Evolutionary conservation across 2,113 vertebrate species (phyloP).

Genomic region (Pavo muticus): DNA sequence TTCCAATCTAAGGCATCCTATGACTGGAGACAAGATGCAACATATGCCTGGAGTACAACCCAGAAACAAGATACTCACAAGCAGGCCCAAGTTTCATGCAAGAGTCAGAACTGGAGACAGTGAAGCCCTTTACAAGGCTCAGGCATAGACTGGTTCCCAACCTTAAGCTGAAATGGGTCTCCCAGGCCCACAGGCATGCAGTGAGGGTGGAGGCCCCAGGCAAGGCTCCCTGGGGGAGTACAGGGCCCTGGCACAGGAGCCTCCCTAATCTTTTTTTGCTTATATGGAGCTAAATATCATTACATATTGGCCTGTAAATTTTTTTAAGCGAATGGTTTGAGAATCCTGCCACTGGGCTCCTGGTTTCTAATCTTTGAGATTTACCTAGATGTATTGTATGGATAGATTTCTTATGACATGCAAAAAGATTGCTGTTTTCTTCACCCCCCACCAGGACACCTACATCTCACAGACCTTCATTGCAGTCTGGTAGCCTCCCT

Average conservation of each 20-base stretch:
- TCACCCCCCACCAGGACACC: neutral
- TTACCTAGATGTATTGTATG: neutral
- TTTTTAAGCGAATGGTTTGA: neutral
- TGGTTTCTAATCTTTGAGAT: neutral
- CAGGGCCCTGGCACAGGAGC: accelerated
- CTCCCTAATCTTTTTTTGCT: neutral
- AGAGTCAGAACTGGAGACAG: accelerated
- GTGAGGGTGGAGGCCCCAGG: neutral
- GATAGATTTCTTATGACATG: neutral
- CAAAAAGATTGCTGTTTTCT: neutral
- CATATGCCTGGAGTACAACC: neutral
- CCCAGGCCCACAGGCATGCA: accelerated
- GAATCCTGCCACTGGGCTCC: neutral
- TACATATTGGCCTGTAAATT: neutral
- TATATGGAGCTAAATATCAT: neutral
- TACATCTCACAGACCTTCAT: neutral
- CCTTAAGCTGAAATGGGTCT: neutral
- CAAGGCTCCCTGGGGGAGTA: neutral
- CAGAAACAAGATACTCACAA: neutral
- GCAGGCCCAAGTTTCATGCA: accelerated
- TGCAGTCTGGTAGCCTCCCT: neutral
- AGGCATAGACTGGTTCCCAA: neutral
- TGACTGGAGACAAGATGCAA: neutral
- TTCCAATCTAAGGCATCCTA: too few relatives aligned
- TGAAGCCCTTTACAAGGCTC: accelerated